Conservation (phyloP, 2,888 invertebrate genomes). For the Strigamia crassipes region DNA sequence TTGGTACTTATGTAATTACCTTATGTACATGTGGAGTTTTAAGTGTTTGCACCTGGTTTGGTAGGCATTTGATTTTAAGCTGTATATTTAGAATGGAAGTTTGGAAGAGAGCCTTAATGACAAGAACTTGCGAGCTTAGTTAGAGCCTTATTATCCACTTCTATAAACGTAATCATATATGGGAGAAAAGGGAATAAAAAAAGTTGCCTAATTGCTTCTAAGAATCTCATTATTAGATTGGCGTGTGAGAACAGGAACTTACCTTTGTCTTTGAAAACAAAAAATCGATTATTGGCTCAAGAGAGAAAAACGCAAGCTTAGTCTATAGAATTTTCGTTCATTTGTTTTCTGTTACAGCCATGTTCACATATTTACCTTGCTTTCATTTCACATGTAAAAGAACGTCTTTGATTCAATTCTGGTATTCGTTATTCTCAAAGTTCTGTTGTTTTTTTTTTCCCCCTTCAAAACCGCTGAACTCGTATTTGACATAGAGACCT, state of each 20-base stretch:
- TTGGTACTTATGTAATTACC: no score
- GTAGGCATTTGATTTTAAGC: no score
- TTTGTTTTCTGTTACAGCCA: background rate
- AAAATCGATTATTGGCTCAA: background rate
- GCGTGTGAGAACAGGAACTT: background rate
- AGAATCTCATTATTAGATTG: conserved; percentile 1
- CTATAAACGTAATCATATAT: no score
- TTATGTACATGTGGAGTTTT: no score
- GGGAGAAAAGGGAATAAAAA: background rate
- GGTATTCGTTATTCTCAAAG: background rate
- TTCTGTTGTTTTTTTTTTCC: background rate
- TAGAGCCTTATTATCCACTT: no score
- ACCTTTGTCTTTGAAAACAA: background rate
- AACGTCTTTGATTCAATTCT: background rate
- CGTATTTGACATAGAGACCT: no score
- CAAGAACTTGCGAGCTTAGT: no score
- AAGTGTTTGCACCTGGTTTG: no score
- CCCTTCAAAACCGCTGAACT: no score
- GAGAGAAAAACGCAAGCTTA: background rate
- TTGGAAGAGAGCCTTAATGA: no score
- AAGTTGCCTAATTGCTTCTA: background rate
- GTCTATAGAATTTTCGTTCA: background rate
- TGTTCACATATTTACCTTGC: background rate
- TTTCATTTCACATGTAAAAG: background rate
- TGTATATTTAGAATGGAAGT: no score